A percentile compares a stretch with the other conserved stretches of the same genome.
phyloP scores from a whole-genome alignment of 2,113 vertebrate genomes.

The Atlantisia rogersi region DNA sequence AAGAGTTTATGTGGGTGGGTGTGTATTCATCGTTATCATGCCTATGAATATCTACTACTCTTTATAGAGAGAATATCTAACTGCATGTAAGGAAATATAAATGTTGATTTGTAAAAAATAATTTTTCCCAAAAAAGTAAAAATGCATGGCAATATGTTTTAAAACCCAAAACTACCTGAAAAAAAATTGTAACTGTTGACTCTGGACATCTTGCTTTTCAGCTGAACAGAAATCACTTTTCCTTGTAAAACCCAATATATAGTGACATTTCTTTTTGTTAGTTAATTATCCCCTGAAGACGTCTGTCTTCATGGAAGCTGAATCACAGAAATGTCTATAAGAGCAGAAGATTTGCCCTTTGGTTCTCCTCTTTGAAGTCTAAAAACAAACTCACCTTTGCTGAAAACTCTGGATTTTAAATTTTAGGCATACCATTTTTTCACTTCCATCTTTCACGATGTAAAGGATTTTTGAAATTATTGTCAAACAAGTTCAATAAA shows the following conservation, averaged over 20 bases:
- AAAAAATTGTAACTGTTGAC: neutral
- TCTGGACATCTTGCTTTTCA: neutral
- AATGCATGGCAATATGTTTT: neutral
- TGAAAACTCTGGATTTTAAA: neutral
- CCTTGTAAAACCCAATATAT: neutral
- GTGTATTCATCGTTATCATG: neutral
- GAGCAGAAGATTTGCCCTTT: neutral
- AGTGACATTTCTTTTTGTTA: conserved; percentile 22
- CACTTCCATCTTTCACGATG: neutral
- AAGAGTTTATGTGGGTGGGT: neutral
- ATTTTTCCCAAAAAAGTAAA: neutral
- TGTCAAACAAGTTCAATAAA: neutral
- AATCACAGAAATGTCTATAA: neutral
- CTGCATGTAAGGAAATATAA: neutral
- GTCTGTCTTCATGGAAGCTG: neutral
- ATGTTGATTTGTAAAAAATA: neutral
- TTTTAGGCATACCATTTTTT: neutral
- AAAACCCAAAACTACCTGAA: neutral
- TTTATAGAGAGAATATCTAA: neutral
- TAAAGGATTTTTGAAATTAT: neutral
- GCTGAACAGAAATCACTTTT: neutral
- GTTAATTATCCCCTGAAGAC: neutral
- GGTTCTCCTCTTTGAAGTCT: conserved; percentile 2
- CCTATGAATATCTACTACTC: neutral
- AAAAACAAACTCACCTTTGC: neutral